Percentiles rank a stretch among this genome's conserved stretches.
Conservation (phyloP, 1,140 invertebrate genomes). For the Drosophila kepulauana region DNA sequence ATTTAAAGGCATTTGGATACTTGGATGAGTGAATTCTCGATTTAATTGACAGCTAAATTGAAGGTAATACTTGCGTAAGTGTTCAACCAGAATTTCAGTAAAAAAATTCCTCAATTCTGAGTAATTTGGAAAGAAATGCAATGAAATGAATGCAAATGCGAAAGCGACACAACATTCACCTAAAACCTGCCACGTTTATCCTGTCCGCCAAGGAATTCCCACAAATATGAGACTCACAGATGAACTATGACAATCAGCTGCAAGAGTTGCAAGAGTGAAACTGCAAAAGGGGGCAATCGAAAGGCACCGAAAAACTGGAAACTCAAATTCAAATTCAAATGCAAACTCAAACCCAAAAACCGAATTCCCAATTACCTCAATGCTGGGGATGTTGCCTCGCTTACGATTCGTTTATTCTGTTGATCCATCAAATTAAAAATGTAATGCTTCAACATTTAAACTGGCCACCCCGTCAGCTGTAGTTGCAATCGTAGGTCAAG, state of each 20-base stretch:
- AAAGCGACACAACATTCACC: slow-evolving; percentile 18
- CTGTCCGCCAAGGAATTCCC: slow-evolving; percentile 29
- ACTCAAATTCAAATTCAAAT: slow-evolving; percentile 8
- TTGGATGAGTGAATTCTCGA: too few relatives aligned
- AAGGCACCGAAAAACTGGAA: not conserved
- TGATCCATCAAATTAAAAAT: slow-evolving; percentile 84
- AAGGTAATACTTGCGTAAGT: too few relatives aligned
- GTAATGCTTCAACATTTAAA: slow-evolving; percentile 82
- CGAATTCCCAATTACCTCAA: slow-evolving; percentile 68
- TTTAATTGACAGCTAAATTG: too few relatives aligned
- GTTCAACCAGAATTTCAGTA: too few relatives aligned
- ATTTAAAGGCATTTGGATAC: too few relatives aligned
- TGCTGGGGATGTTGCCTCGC: slow-evolving; percentile 61
- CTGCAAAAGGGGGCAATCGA: slow-evolving; percentile 13
- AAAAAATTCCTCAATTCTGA: too few relatives aligned
- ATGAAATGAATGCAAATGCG: not conserved
- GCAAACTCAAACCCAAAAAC: slow-evolving; percentile 42
- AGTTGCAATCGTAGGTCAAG: slow-evolving; percentile 30
- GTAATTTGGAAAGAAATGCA: too few relatives aligned
- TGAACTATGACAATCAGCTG: slow-evolving; percentile 28
- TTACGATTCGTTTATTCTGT: slow-evolving; percentile 84
- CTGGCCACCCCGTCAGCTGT: slow-evolving; percentile 45
- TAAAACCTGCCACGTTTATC: slow-evolving; percentile 2
- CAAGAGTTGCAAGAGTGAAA: not conserved
- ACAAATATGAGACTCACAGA: slow-evolving; percentile 39